Evolutionary conservation across 2,888 invertebrate species (phyloP), one percentile per base, ranked within the genome.

Genomic region (Andrena fulva): DNA sequence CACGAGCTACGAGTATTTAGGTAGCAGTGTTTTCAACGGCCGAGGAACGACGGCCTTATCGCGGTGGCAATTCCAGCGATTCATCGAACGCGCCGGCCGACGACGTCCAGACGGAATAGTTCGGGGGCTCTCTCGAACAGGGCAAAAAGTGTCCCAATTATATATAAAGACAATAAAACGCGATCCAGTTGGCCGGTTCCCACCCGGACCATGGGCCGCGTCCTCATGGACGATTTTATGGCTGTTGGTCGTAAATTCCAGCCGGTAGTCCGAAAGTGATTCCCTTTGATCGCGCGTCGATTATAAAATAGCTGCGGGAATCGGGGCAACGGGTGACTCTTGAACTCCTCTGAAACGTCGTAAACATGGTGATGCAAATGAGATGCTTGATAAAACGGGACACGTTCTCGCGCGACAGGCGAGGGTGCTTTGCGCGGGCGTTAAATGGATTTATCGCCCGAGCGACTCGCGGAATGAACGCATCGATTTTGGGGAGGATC

Each of bases 81-180:
- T 71, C 83, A 82, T 83, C 83, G 82, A 77, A 77, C 81, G 76
- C 81, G 71, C 33, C 72, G 74, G 59, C 74, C 52, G 73, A 79
- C 52, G 73, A 79, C 85, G 80, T 87, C 84, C 73, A 81, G 80
- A 80, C 82, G 76, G 82, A 82, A 87, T 87, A 82, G 83, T 77
- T 81, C 67, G 87, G 74, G 76, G 72, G 76, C 84, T 72, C 88
- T 68, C 75, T 31, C 48, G 59, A 69, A 35, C 74, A 59, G 77
- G 68, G 85, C 91, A 93, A 93, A 92, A 93, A 91, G 89, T 90
- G 88, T 91, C 89, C 92, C 92, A 93, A 93, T 93, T 93, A 93
- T 92, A 91, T 91, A 89, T 90, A 92, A 92, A 91, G 90, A 91
- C 90, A 91, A 91, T 92, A 91, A 92, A 91, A 92, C 85, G 87